Evolutionary conservation across 1,140 invertebrate species (phyloP).

Genomic region (Diorhabda sublineata): DNA sequence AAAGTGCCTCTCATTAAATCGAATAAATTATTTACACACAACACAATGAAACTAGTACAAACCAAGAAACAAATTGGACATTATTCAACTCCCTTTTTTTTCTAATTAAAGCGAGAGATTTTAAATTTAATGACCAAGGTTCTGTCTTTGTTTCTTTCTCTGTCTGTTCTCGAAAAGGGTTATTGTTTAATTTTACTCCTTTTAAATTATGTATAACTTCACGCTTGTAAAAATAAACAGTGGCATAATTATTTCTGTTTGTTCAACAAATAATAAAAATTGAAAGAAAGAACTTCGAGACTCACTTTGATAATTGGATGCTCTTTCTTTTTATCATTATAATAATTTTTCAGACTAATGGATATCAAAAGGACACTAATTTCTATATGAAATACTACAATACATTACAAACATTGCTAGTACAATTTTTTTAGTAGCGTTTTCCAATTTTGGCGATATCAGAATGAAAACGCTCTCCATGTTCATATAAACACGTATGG

Average conservation of each 20-base stretch:
- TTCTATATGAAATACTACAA: no score
- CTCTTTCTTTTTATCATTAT: no score
- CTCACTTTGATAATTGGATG: neutral
- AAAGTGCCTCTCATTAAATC: neutral
- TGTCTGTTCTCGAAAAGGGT: neutral
- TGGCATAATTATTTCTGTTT: neutral
- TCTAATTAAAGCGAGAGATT: neutral
- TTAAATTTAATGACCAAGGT: neutral
- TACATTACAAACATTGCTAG: no score
- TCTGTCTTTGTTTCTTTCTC: neutral
- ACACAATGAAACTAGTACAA: neutral
- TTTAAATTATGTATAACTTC: constrained; percentile 3
- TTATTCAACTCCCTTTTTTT: neutral
- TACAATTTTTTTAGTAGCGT: no score
- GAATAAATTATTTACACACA: neutral
- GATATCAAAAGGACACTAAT: no score
- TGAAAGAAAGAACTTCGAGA: neutral
- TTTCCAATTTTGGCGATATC: no score
- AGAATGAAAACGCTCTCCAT: no score
- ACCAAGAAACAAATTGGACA: neutral
- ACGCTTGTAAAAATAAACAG: neutral
- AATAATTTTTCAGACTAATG: no score
- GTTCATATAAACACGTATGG: no score
- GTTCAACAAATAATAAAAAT: no score
- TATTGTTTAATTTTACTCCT: neutral